A percentile compares a stretch with the other conserved stretches of the same genome.
Conservation (phyloP, 2,113 vertebrate genomes). For the Cavia porcellus region DNA sequence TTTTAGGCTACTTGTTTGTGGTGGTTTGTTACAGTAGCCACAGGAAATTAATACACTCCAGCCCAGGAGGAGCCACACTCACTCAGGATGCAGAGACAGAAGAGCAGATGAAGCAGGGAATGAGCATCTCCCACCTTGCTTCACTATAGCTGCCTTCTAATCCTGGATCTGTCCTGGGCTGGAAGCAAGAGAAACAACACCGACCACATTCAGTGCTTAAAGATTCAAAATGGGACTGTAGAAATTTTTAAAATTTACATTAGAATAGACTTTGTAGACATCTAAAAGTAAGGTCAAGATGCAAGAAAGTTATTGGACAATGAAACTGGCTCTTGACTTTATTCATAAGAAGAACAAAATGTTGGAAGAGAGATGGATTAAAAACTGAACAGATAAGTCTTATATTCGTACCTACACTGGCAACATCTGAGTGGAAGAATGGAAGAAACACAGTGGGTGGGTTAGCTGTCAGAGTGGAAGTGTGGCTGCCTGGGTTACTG, state of each 20-base stretch:
- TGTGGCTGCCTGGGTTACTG: rapidly evolving
- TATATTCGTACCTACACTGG: background rate
- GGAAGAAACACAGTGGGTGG: background rate
- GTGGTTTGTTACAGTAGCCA: background rate
- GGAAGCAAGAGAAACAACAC: background rate
- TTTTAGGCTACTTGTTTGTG: background rate
- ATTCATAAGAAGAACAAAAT: background rate
- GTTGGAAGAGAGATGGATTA: background rate
- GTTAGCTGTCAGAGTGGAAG: background rate
- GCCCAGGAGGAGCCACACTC: background rate
- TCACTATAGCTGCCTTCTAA: background rate
- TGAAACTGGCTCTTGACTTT: background rate
- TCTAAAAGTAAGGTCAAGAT: background rate
- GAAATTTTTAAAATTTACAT: background rate
- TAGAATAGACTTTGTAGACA: background rate
- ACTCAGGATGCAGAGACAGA: background rate
- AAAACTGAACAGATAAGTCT: background rate
- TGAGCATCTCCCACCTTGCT: background rate
- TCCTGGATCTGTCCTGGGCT: background rate
- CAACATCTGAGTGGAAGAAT: background rate
- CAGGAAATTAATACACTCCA: background rate
- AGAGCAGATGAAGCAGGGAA: no score
- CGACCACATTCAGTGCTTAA: background rate
- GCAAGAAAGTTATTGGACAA: background rate
- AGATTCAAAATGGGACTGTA: background rate